These are phyloP conservation scores for Antheraea pernyi DNA, from an alignment of 1,140 invertebrate species.

Conservation along the genomic window DNA sequence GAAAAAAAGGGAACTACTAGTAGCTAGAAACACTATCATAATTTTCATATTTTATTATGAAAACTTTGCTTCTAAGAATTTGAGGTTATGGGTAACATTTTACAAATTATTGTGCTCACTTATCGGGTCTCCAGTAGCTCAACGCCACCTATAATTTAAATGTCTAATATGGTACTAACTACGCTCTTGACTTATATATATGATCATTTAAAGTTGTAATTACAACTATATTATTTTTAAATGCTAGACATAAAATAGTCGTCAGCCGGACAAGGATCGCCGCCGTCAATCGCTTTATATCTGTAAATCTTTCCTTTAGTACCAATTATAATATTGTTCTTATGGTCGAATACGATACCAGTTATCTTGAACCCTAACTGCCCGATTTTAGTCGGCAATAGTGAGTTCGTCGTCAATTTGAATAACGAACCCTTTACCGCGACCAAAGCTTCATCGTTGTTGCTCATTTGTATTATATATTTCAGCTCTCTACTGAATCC, in stretches of 20 bases:
- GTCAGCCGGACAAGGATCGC: slow-evolving; percentile 61
- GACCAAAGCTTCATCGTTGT: slow-evolving; percentile 62
- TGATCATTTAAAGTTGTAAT: too few species aligned
- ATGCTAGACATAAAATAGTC: slow-evolving; percentile 70
- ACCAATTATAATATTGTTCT: slow-evolving; percentile 65
- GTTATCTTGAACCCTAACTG: slow-evolving; percentile 67
- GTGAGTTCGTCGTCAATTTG: slow-evolving; percentile 48
- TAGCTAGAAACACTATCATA: too few species aligned
- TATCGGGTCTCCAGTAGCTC: too few species aligned
- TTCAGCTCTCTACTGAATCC: slow-evolving; percentile 66
- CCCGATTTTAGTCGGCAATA: slow-evolving; percentile 61
- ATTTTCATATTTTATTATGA: too few species aligned
- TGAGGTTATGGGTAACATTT: too few species aligned
- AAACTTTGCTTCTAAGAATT: too few species aligned
- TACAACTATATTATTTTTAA: slow-evolving; percentile 21
- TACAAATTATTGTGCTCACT: too few species aligned
- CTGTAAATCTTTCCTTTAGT: slow-evolving; percentile 72
- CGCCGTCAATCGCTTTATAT: slow-evolving; percentile 55
- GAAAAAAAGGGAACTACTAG: too few species aligned
- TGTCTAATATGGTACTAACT: too few species aligned
- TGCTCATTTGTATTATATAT: slow-evolving; percentile 59
- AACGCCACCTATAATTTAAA: too few species aligned
- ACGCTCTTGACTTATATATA: too few species aligned
- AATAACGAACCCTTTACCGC: slow-evolving; percentile 64
- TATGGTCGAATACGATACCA: slow-evolving; percentile 60